Conservation (phyloP, 2,113 vertebrate genomes). For the Corvus moneduloides region DNA sequence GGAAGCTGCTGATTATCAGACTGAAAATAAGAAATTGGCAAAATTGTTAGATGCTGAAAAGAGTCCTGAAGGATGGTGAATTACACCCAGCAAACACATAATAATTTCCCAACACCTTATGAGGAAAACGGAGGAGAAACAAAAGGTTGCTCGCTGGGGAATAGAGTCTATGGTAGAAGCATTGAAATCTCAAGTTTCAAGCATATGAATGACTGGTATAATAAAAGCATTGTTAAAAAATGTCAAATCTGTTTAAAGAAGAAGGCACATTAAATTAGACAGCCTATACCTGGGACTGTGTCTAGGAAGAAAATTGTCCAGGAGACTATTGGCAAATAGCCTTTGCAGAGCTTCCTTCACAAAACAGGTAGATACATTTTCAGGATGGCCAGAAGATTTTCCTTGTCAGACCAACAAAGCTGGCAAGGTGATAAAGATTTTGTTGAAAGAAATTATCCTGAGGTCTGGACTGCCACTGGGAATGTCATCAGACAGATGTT, state of each 20-base stretch:
- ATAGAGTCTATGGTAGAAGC: background rate
- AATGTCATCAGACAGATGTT: background rate
- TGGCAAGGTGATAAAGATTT: background rate
- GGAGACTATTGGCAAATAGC: background rate
- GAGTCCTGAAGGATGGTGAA: background rate
- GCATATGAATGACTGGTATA: background rate
- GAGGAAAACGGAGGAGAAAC: background rate
- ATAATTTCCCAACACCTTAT: background rate
- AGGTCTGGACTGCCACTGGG: background rate
- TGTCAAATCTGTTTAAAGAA: background rate
- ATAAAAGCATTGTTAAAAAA: background rate
- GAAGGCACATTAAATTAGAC: background rate
- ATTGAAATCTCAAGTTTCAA: background rate
- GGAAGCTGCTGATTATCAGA: background rate
- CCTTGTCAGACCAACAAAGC: background rate
- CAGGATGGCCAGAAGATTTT: background rate
- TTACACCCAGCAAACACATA: background rate
- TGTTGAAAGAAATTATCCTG: background rate
- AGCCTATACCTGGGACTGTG: background rate
- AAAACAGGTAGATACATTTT: background rate
- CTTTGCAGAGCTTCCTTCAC: background rate
- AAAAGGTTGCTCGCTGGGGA: background rate
- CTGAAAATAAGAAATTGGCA: background rate
- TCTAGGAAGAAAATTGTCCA: background rate
- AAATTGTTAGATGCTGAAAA: background rate